Base-by-base conservation (phyloP, 2,888 invertebrate species). In the Protophormia terraenovae region DNA sequence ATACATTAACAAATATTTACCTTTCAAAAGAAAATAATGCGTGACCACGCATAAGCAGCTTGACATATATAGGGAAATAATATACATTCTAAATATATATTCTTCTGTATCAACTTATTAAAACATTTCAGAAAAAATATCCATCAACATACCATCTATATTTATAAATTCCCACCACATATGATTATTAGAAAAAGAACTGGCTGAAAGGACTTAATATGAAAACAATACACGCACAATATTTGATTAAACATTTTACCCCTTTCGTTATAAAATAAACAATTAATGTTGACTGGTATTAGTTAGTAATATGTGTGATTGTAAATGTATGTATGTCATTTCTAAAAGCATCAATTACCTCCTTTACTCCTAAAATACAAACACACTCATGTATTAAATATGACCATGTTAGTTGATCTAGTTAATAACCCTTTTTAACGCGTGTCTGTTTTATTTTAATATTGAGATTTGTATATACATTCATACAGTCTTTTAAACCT, bases 381-480 rank as follows among this genome's bases (percentile, higher is more conserved):
- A 32, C 78, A 71, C 24, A 27, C 41, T 29, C 8, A 22, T 60
- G 76, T 41, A 55, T 53, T 53, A 27, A 45, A 72, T 67, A 47
- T 62, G 50, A 2, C 38, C 69, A 50, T 53, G 55, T 71, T 71
- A 80, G 73, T 55, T 91, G 91, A 91, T 85, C 90, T 89, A 90
- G 90, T 90, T 91, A 91, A 91, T 91, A 90, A 91, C 91, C 91
- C 91, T 90, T 90, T 85, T 90, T 91, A 91, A 90, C 91, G 91
- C 87, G 85, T 89, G 88, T 88, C 88, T 88, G 89, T 80, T 50
- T 75, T 66, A 76, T 83, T 66, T 64, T 73, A 88, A 88, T 88
- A 84, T 86, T 81, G 75, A 73, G 83, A 76, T 67, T 78, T 50
- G 47, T 29, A 41, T 35, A 29, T 50, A 14, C 58, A 27, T 83